phyloP scores from a whole-genome alignment of 2,888 invertebrate species.

The Deroplatys truncata region DNA sequence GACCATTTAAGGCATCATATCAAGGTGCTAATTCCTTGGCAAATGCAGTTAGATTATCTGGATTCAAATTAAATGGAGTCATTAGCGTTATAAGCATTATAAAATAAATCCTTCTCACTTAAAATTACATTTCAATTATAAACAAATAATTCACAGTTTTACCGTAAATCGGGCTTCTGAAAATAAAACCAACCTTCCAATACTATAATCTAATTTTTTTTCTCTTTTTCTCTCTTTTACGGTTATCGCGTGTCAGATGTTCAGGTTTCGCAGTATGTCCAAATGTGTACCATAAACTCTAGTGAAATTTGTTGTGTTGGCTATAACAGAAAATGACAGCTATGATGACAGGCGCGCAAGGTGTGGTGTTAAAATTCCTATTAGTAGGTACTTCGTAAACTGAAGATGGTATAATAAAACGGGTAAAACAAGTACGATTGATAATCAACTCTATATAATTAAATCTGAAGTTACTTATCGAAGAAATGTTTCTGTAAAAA shows the following conservation, averaged over 20 bases:
- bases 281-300: background rate
- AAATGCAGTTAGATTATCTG: background rate
- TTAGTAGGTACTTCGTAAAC: background rate
- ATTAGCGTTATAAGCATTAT: background rate
- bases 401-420: background rate
- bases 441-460: too few relatives aligned
- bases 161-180: background rate
- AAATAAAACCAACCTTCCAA: background rate
- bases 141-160: background rate
- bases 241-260: conserved; percentile 1
- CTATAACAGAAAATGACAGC: background rate
- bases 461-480: too few relatives aligned
- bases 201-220: background rate
- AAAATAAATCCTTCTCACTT: background rate
- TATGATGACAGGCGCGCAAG: background rate
- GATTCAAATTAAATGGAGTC: background rate
- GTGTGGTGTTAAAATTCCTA: background rate
- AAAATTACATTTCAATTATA: background rate
- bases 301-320: background rate
- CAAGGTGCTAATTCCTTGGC: background rate
- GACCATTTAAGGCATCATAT: background rate
- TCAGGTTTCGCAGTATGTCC: background rate
- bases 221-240: background rate
- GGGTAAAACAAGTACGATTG: too few relatives aligned
- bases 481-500: too few relatives aligned